These are phyloP conservation scores for Megalurothrips usitatus DNA, from an alignment of 2,888 invertebrate species.

Conservation along the genomic window DNA sequence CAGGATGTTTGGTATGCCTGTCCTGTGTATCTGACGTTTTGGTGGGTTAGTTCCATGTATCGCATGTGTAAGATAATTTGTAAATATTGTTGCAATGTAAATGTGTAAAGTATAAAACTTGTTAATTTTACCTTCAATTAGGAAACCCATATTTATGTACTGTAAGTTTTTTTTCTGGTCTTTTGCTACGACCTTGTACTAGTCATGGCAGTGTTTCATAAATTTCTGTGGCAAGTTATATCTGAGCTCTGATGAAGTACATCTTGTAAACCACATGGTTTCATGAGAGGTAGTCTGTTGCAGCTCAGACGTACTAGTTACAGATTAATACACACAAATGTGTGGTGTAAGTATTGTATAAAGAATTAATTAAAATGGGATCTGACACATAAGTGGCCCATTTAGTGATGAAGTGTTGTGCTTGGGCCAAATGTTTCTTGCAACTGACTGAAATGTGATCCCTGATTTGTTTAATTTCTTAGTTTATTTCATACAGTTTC, in stretches of 20 bases:
- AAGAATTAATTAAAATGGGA: neutral
- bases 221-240: neutral
- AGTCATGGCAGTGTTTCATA: slow-evolving; percentile 8
- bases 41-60: neutral
- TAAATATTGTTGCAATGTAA: neutral
- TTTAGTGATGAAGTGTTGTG: neutral
- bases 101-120: neutral
- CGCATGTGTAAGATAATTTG: neutral
- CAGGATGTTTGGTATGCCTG: too few relatives aligned
- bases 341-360: neutral
- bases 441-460: slow-evolving; percentile 10
- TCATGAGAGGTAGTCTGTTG: neutral
- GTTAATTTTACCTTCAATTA: neutral
- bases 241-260: neutral
- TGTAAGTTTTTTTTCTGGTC: neutral
- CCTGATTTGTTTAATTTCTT: neutral
- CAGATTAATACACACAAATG: neutral
- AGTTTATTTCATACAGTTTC: too few relatives aligned
- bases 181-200: neutral
- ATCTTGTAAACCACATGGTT: neutral
- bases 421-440: neutral
- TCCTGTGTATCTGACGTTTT: too few relatives aligned
- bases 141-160: neutral
- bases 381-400: neutral
- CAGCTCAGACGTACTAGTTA: neutral